Evolutionary conservation across 2,113 vertebrate species (phyloP).

Genomic region (Ramphastos sulfuratus): DNA sequence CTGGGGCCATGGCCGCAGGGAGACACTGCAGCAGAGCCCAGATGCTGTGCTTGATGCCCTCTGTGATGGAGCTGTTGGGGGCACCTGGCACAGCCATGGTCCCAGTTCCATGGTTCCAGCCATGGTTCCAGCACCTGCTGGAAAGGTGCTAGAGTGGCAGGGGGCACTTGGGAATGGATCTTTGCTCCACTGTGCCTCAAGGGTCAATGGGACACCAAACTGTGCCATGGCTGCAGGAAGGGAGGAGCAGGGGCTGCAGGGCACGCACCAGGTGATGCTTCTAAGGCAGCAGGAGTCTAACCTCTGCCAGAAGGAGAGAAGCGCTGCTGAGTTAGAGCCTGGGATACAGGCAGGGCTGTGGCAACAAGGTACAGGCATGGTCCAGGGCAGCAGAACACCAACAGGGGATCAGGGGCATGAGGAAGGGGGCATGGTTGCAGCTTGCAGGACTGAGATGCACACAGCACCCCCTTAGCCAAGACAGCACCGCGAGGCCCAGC

Average conservation of each 20-base stretch:
- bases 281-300: background rate
- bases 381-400: background rate
- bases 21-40: background rate
- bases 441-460: background rate
- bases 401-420: background rate
- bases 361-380: background rate
- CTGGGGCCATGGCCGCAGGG: background rate
- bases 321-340: rapidly evolving
- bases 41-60: background rate
- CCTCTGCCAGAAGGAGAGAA: background rate
- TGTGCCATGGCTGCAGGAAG: background rate
- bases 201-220: rapidly evolving
- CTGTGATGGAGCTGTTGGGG: too few relatives aligned
- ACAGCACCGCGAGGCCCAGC: rapidly evolving
- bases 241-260: background rate
- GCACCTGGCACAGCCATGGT: background rate
- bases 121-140: rapidly evolving
- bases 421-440: background rate
- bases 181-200: background rate
- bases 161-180: too few relatives aligned
- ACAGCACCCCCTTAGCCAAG: background rate
- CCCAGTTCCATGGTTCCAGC: background rate
- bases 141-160: background rate
- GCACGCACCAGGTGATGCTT: rapidly evolving
- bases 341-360: background rate